Evolutionary conservation across 2,888 invertebrate genomes (phyloP), one percentile per base, ranked within the genome.

Genomic region (Arenicola marina): DNA sequence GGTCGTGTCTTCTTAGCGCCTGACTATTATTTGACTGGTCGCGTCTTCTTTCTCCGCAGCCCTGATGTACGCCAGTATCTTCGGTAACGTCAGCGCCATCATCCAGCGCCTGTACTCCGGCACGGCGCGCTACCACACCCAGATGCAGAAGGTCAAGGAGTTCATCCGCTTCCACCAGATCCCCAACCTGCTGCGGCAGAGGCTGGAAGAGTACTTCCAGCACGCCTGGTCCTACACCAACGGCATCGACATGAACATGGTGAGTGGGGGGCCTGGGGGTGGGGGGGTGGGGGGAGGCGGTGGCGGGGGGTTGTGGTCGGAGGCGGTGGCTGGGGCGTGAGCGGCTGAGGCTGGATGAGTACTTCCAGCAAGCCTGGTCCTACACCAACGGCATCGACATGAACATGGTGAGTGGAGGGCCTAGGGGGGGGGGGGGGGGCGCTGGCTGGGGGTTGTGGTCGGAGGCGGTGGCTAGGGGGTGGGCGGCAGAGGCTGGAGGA

Each of bases 191-290:
- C 87, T 98, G 57, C 87, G 97, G 59, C 97, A 98, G 86, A 87
- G 97, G 75, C 86, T 98, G 76, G 98, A 98, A 84, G 98, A 98
- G 83, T 98, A 98, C 85, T 98, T 66, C 85, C 94, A 98, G 86
- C 98, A 98, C 84, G 97, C 97, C 4, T 98, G 98, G 98, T 95
- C 95, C 54, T 98, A 97, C 85, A 98, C 97, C 59, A 98, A 98
- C 83, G 98, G 98, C 63, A 98, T 98, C 75, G 97, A 98, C 84
- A 97, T 97, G 90, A 97, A 96, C 85, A 93, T 94, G 81, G 92
- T 86, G 48, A 43, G 62, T 94, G n/a, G n/a, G n/a, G n/a, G n/a
- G n/a, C n/a, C n/a, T n/a, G n/a, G n/a, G n/a, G n/a, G n/a, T n/a
- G n/a, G n/a, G n/a, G n/a, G n/a, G n/a, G n/a, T n/a, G n/a, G n/a